Conservation (phyloP, 2,113 vertebrate genomes). For the Zosterops hypoxanthus region DNA sequence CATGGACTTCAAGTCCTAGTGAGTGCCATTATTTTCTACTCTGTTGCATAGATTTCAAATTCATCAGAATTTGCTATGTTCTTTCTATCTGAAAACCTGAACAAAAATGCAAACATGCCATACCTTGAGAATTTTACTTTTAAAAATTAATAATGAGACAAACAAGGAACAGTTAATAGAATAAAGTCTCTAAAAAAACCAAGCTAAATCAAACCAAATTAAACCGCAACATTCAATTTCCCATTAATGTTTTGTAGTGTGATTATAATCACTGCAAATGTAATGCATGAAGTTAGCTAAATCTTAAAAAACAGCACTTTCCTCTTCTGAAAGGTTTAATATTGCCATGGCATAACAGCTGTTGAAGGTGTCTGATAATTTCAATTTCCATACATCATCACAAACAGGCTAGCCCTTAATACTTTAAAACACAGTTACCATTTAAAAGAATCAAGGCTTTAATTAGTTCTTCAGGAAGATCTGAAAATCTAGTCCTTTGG, state of each 20-base stretch:
- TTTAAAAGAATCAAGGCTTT: not conserved
- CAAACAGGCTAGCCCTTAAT: not conserved
- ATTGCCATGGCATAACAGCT: not conserved
- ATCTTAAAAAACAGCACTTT: not conserved
- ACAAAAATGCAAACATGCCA: not conserved
- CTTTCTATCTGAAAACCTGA: not conserved
- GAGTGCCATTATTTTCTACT: not conserved
- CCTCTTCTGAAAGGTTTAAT: not conserved
- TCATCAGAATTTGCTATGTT: not conserved
- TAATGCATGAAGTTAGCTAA: not conserved
- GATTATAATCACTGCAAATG: not conserved
- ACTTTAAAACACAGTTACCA: not conserved
- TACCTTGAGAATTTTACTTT: not conserved
- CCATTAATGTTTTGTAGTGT: not conserved
- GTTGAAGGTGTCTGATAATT: not conserved
- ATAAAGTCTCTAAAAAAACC: not conserved
- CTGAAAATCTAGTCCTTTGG: not conserved
- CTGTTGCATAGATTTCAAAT: not conserved
- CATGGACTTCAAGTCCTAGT: not conserved
- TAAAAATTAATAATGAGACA: not conserved
- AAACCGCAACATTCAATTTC: not conserved
- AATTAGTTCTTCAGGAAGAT: not conserved
- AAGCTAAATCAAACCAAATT: not conserved
- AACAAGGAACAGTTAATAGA: not conserved
- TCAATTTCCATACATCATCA: not conserved